Evolutionary conservation across 1,140 invertebrate species (phyloP), one percentile per base, ranked within the genome.

Genomic region (Drosophila azteca): DNA sequence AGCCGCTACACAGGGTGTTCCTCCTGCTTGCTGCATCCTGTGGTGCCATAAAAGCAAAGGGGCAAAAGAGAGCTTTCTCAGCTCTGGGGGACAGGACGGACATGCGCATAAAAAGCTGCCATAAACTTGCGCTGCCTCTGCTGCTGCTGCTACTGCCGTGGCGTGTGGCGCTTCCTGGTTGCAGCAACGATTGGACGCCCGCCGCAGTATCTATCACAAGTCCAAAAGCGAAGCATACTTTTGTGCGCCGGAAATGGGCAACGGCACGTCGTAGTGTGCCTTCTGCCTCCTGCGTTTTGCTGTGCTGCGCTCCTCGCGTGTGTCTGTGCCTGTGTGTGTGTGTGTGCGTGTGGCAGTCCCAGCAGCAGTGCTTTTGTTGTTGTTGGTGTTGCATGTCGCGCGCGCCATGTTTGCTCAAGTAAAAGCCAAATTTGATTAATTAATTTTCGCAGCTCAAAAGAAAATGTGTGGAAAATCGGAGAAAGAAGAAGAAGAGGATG

Each of bases 391-490:
- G 81, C 73, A 69, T 66, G 68, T 84, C 61, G 61, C 57, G 77
- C 64, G 77, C 64, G 65, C 61, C 61, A 84, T 84, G 81, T 70
- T 77, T 77, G 81, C 69, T 55, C 64, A 85, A 84, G 77, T 84
- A 84, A 85, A 77, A 66, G 46, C 52, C 15, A 46, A 73, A 73
- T 85, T 84, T 80, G 26, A 77, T 85, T 80, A 77, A 73, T 77
- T 77, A 53, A 70, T 66, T 84, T 66, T 8, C 35, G 11, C 11
- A 78, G 60, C 22, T 51, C 39, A 61, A 65, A 55, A 44, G 44
- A 44, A 41, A 39, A 44, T 24, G 11, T 15, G 15, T n/a, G n/a
- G 48, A 77, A 69, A 60, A 46, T 55, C 22, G 58, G 49, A 58
- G 57, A 62, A 57, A 71, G 1, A 22, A 46, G 1, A 22, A 46